Evolutionary conservation across 2,888 invertebrate species (phyloP), one percentile per base, ranked within the genome.

Genomic region (Caenorhabditis auriculariae): DNA sequence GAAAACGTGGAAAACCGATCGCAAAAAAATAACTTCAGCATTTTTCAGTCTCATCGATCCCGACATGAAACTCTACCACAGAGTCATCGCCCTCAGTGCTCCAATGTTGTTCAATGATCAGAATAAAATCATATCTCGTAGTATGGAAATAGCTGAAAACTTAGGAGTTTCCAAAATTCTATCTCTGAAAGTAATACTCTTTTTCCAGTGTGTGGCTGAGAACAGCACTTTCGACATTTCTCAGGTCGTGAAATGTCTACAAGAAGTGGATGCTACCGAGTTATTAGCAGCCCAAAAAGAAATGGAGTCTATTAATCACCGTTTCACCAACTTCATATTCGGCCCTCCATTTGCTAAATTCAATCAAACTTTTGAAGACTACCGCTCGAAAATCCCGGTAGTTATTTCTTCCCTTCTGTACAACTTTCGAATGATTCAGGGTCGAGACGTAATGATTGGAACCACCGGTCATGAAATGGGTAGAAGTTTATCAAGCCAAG

Each of bases 291-390:
- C 46, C 32, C 59, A 64, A 23, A 29, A 50, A 23, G 38, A 28
- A 2, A 53, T 60, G 51, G 56, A 64, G 42, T 29, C 47, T n/a
- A 52, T 54, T 27, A 9, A 32, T 5, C n/a, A 59, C 28, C 52
- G 43, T n/a, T 45, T 64, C 28, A 44, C 51, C 43, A 54, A 51
- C 6, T 54, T 60, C 6, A 5, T 60, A 12, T 27, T 38, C 23
- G 60, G 60, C 9, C 51, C 38, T 39, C 60, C 60, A 1, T 60
- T 54, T 27, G 55, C 55, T 54, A 26, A 38, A 28, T 15, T 46
- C 4, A n/a, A 52, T 51, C 43, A 54, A 5, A 60, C 19, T 35
- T 51, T 60, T n/a, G 46, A 35, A 7, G 37, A 55, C 17, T 47
- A 54, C n/a, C 45, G 51, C 6, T 15, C n/a, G 17, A 51, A 60